These are phyloP conservation scores for Magallana angulata DNA, from an alignment of 1,140 invertebrate species.

Conservation along the genomic window DNA sequence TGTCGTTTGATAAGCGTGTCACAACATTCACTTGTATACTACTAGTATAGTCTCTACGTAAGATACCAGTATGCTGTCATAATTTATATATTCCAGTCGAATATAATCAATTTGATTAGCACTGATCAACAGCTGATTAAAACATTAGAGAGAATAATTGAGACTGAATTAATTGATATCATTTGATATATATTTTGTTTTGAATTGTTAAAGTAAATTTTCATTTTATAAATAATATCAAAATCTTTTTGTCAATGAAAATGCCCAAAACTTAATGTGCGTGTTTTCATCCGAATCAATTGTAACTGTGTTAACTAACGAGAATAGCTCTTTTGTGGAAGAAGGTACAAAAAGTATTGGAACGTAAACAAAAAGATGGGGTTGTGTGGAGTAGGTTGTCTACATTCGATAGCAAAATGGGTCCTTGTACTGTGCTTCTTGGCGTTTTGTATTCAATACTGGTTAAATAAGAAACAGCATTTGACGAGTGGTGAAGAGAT, in stretches of 20 bases:
- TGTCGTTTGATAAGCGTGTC: no score
- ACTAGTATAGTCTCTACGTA: neutral
- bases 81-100: neutral
- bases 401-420: conserved; percentile 56
- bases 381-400: neutral
- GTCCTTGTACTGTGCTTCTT: conserved; percentile 56
- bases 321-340: neutral
- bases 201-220: neutral
- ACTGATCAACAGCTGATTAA: neutral
- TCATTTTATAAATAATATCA: no score
- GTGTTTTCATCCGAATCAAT: neutral
- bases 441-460: conserved; percentile 69
- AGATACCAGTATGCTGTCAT: neutral
- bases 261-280: neutral
- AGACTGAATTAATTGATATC: neutral
- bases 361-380: conserved; percentile 6
- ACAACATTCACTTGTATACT: no score
- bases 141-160: neutral
- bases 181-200: no score
- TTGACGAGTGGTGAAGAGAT: conserved; percentile 66
- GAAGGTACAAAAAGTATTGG: neutral
- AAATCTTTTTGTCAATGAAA: neutral
- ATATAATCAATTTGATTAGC: neutral
- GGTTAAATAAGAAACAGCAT: conserved; percentile 69
- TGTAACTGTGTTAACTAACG: neutral